Conservation (phyloP, 2,888 invertebrate species). For the Drosophila testacea region DNA sequence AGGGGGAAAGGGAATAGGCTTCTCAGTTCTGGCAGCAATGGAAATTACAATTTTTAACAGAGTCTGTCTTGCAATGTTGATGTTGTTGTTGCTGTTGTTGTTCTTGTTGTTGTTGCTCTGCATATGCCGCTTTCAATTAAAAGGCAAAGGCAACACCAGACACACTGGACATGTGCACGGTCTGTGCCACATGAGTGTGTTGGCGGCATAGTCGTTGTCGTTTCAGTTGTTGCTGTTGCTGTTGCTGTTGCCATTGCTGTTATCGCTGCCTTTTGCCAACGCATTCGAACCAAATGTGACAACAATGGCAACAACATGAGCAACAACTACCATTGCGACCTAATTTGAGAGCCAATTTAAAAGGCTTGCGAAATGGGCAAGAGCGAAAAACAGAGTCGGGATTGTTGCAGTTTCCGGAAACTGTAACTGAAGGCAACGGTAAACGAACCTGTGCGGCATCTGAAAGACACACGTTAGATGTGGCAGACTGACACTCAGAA, state of each 20-base stretch:
- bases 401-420: conserved; percentile 7
- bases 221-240: conserved; percentile 27
- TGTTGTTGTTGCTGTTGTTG: conserved; percentile 18
- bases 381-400: not conserved
- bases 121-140: conserved; percentile 80
- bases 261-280: conserved; percentile 45
- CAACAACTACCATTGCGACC: conserved; percentile 53
- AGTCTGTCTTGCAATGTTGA: conserved; percentile 47
- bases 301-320: conserved; percentile 65
- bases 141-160: conserved; percentile 64
- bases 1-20: conserved; percentile 2
- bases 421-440: conserved; percentile 29
- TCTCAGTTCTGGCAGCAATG: conserved; percentile 51
- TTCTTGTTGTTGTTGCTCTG: conserved; percentile 45
- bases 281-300: conserved; percentile 73
- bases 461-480: not conserved
- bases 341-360: conserved; percentile 72
- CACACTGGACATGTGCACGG: conserved; percentile 33
- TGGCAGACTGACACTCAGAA: not conserved
- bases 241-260: conserved; percentile 17
- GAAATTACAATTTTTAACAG: conserved; percentile 80
- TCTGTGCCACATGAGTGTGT: conserved; percentile 46
- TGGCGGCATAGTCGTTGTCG: conserved; percentile 21
- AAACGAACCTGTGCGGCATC: conserved; percentile 10
- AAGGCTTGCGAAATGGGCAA: conserved; percentile 37